Conservation (phyloP, 2,113 vertebrate genomes). For the Lipotes vexillifer region DNA sequence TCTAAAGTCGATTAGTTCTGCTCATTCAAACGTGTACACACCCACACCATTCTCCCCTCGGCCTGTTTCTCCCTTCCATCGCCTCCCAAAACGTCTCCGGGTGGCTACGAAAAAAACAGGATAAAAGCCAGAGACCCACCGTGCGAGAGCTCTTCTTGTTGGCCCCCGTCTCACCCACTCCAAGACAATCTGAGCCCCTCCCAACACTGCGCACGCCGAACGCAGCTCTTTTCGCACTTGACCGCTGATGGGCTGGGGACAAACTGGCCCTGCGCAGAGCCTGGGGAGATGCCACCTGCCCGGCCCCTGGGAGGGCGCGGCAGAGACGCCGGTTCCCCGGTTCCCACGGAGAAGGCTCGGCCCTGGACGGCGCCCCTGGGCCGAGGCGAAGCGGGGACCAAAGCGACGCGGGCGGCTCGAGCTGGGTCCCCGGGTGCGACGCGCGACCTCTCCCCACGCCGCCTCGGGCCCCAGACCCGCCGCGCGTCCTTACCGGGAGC, state of each 20-base stretch:
- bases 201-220: background rate
- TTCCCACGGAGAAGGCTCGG: background rate
- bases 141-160: no score
- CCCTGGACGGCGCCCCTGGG: background rate
- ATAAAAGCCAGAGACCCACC: background rate
- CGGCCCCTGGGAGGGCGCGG: background rate
- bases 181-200: background rate
- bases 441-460: background rate
- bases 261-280: background rate
- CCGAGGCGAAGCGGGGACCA: no score
- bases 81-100: background rate
- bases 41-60: background rate
- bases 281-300: slow-evolving; percentile 26
- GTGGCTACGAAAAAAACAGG: background rate
- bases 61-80: background rate
- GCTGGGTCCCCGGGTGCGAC: background rate
- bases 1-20: background rate
- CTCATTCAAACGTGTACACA: background rate
- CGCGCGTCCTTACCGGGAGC: slow-evolving; percentile 42
- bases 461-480: background rate
- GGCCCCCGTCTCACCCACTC: no score
- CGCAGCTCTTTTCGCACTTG: background rate
- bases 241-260: background rate
- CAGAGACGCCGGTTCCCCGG: background rate
- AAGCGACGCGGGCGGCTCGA: background rate